These are phyloP conservation scores for Casuarius casuarius DNA, from an alignment of 2,113 vertebrate species.

Conservation along the genomic window DNA sequence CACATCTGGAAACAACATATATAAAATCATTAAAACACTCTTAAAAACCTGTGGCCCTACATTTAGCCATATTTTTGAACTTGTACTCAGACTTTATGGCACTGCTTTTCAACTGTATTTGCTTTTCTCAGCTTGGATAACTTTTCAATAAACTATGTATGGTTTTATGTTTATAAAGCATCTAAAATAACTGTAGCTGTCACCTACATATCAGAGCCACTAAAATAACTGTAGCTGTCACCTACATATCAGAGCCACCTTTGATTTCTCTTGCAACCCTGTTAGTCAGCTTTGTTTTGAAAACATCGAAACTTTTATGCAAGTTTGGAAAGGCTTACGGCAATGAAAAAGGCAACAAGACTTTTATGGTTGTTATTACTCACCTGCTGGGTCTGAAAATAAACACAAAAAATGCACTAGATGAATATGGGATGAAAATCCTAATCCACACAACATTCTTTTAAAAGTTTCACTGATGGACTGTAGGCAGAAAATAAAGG, in stretches of 20 bases:
- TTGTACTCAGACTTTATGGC: background rate
- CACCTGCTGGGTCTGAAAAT: background rate
- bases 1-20: conserved; percentile 61
- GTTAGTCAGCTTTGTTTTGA: background rate
- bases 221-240: background rate
- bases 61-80: background rate
- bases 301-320: background rate
- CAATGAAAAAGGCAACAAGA: background rate
- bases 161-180: background rate
- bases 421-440: background rate
- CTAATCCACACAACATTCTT: background rate
- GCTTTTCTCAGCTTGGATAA: background rate
- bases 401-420: background rate
- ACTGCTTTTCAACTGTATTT: background rate
- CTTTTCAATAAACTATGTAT: background rate
- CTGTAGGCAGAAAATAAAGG: background rate
- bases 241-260: background rate
- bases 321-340: background rate
- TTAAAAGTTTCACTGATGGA: background rate
- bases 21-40: background rate
- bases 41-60: background rate
- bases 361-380: background rate
- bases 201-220: background rate
- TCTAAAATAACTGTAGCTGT: background rate
- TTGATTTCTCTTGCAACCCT: background rate